Base-by-base conservation (phyloP, 2,888 invertebrate species). In the Acleris emargana region DNA sequence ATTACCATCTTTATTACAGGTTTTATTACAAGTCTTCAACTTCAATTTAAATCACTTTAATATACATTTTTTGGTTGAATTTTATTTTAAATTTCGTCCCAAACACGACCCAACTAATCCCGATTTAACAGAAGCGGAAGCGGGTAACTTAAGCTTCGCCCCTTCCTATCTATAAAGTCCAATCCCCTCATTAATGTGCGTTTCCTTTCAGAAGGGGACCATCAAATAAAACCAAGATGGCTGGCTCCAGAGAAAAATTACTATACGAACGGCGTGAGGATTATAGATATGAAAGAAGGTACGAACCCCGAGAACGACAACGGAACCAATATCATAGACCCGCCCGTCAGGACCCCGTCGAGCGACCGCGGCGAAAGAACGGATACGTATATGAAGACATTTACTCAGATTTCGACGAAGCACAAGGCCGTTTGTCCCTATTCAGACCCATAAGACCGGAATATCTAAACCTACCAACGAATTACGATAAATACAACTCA, bases 331-430 rank as follows among this genome's bases (percentile, higher is more conserved):
- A 61, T 22, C 58, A 52, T 22, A 62, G 61, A 17, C 70, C 78
- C 45, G 72, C 73, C 2, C 75, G 75, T 6, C 69, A 66, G 53
- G 73, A 77, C 25, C 68, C 73, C 57, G 80, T 81, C 67, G 88
- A 88, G 45, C 76, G 83, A 70, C 87, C 88, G 7, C 79, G 83
- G 75, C 78, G 91, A 49, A 91, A 86, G 72, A 91, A 92, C 67
- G 92, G 92, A 1, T 92, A 88, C 71, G 91, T 93, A 16, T 92
- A 88, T 72, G 93, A 93, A 82, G 93, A 93, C 70, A 91, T 93
- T 47, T 93, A 93, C 69, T 91, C 91, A 25, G 91, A 92, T 71
- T 92, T 90, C 71, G 92, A 92, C 58, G 92, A 91, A 76, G 90
- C 91, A 6, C 92, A 92, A 76, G 92, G 91, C 3, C 78, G 88